These are phyloP conservation scores for Criorhina ranunculi DNA, from an alignment of 2,888 invertebrate genomes.

Conservation along the genomic window DNA sequence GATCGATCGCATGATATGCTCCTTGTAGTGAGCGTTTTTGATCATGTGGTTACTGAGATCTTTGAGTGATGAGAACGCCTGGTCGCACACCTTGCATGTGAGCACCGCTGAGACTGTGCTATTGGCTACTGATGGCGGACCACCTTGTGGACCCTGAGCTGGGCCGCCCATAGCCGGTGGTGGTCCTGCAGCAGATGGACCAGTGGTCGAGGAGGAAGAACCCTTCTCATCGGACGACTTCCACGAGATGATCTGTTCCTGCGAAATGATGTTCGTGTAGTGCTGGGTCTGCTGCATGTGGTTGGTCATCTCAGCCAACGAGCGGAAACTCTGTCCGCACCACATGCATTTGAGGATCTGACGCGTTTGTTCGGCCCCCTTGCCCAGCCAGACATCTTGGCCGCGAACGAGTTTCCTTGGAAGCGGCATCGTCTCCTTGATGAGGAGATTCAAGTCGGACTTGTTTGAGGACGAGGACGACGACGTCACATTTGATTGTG, in stretches of 20 bases:
- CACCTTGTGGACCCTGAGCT: conserved; percentile 74
- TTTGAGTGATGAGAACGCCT: conserved; percentile 97
- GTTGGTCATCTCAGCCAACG: conserved; percentile 98
- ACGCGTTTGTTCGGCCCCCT: conserved; percentile 98
- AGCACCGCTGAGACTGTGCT: conserved; percentile 97
- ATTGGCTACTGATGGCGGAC: conserved; percentile 78
- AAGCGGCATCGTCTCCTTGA: conserved; percentile 97
- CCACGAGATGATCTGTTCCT: conserved; percentile 98
- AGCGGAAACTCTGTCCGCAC: conserved; percentile 98
- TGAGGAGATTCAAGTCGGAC: conserved; percentile 92
- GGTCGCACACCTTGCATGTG: conserved; percentile 98
- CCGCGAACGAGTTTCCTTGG: conserved; percentile 98
- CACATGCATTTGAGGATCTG: conserved; percentile 99
- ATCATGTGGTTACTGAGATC: conserved; percentile 99
- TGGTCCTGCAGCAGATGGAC: conserved; percentile 48
- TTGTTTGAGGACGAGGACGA: conserved; percentile 89
- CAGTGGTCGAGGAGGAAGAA: conserved; percentile 80
- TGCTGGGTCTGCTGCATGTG: conserved; percentile 99
- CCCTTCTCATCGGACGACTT: conserved; percentile 92
- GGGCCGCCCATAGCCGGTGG: conserved; percentile 72
- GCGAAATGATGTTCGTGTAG: conserved; percentile 98
- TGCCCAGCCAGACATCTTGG: conserved; percentile 99
- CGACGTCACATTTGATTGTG: conserved; percentile 82
- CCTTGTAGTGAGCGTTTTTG: conserved; percentile 98
- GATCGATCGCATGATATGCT: conserved; percentile 96